Base-by-base conservation (phyloP, 1,140 invertebrate genomes). In the Trichonephila inaurata region DNA sequence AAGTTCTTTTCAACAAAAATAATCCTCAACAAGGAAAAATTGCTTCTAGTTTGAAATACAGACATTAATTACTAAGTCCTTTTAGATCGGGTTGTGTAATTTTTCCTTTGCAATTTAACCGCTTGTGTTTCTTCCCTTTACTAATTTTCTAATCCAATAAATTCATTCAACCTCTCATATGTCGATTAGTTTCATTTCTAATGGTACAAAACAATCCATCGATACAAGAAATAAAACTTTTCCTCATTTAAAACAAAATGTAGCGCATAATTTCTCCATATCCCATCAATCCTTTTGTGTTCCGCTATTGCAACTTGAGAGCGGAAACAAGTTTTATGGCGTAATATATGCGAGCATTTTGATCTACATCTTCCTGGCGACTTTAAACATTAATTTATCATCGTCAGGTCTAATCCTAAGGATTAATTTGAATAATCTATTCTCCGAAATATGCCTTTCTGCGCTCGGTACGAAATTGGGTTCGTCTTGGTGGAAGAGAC, bases 341-440 rank as follows among this genome's bases (percentile, higher is more conserved):
- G 7, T 77, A 33, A 77, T 77, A 33, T 33, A 77, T 77, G 72
- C 72, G 33, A 14, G 72, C 33, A 77, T 77, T 77, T 77, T 77
- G 72, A 77, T 77, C 72, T 33, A 77, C 72, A 77, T 77, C 33
- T 24, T 77, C 72, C 72, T 40, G 14, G 28, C 33, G 72, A 77
- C 72, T 77, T 77, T 77, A 77, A 77, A 77, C 72, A 77, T 77
- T 77, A 77, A 77, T 77, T 77, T 77, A 77, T 77, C 72, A 77
- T 77, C 72, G 72, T 77, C 72, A 77, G 72, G 24, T 2, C 28
- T 77, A 77, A 77, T 77, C 72, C 72, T 33, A 6, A 33, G 72
- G 72, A 77, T 77, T 77, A 77, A 77, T 77, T 77, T 77, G 72
- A 77, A 77, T 77, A 77, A 77, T 77, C 28, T 77, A 77, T 77